Conservation (phyloP, 2,113 vertebrate genomes). For the Centrocercus urophasianus region DNA sequence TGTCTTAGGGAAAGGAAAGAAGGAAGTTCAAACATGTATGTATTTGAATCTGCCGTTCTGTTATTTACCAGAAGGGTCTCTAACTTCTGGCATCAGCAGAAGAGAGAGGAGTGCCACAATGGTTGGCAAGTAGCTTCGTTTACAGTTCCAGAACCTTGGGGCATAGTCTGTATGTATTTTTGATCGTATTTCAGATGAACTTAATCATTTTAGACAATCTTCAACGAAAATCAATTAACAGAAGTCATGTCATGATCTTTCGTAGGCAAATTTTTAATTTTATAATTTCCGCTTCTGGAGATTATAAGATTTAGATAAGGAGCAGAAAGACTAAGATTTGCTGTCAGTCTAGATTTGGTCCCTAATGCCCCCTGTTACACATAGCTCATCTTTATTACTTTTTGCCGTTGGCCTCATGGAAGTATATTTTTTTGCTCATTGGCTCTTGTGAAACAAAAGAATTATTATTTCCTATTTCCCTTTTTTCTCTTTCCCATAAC, state of each 20-base stretch:
- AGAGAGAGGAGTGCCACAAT: neutral
- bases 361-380: neutral
- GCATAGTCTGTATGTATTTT: neutral
- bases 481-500: neutral
- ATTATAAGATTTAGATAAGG: neutral
- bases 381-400: neutral
- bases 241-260: neutral
- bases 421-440: conserved; percentile 29
- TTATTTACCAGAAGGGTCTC: neutral
- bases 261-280: neutral
- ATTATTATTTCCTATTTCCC: conserved; percentile 14
- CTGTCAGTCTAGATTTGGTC: neutral
- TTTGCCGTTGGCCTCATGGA: conserved; percentile 1
- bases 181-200: neutral
- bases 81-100: neutral
- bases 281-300: neutral
- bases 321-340: neutral
- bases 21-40: neutral
- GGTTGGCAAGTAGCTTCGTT: neutral
- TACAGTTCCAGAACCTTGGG: neutral
- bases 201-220: neutral
- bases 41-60: neutral
- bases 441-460: neutral
- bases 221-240: neutral
- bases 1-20: neutral